Evolutionary conservation across 2,888 invertebrate species (phyloP).

Genomic region (Saturnia pavonia): DNA sequence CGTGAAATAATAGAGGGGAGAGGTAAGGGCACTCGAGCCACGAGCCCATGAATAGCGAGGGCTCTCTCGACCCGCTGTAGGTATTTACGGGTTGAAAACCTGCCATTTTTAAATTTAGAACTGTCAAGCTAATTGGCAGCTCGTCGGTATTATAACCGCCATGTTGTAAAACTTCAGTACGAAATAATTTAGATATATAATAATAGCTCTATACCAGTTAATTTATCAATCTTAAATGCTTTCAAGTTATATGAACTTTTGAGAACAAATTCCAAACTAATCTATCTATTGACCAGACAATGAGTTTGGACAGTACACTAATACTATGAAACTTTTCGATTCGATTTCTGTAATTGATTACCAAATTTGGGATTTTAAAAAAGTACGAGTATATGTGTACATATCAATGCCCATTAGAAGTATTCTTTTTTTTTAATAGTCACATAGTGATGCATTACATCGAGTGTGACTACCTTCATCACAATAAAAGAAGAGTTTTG

Average conservation of each 20-base stretch:
- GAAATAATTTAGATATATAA: neutral
- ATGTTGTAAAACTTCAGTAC: neutral
- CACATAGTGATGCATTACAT: no score
- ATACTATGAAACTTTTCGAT: neutral
- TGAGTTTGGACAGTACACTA: neutral
- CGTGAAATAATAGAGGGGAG: slow-evolving; percentile 60
- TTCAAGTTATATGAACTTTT: neutral
- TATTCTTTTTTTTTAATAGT: no score
- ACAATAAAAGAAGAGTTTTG: no score
- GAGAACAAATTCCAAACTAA: neutral
- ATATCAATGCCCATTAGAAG: no score
- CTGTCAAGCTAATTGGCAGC: slow-evolving; percentile 38
- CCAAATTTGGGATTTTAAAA: no score
- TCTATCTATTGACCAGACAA: neutral
- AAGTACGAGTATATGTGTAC: no score
- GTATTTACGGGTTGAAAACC: slow-evolving; percentile 52
- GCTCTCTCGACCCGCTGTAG: slow-evolving; percentile 46
- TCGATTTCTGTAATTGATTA: no score
- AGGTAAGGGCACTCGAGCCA: slow-evolving; percentile 41
- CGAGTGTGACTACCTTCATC: no score
- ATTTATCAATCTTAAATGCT: neutral
- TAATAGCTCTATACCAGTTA: neutral
- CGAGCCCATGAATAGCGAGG: slow-evolving; percentile 52
- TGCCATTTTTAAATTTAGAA: slow-evolving; percentile 30
- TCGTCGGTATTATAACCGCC: neutral